Conservation (phyloP, 2,797 vertebrate genomes). For the Sebastiscus tertius region DNA sequence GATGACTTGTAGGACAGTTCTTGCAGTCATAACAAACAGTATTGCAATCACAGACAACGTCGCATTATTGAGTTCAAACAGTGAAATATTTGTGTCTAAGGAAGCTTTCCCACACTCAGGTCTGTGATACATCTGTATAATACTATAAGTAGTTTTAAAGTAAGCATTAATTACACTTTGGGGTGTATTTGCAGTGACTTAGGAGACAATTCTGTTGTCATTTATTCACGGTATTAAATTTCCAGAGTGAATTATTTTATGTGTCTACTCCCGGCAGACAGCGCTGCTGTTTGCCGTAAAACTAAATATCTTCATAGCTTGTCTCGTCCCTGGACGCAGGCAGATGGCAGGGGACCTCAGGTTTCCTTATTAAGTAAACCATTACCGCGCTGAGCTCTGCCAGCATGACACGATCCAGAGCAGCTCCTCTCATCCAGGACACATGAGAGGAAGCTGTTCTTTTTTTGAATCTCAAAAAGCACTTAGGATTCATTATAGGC, state of each 20-base stretch:
- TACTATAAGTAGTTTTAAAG: background rate
- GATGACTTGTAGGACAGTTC: background rate
- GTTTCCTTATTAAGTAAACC: slow-evolving; percentile 81
- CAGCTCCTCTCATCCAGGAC: slow-evolving; percentile 53
- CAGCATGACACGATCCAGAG: slow-evolving; percentile 70
- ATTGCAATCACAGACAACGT: background rate
- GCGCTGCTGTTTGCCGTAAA: slow-evolving; percentile 14
- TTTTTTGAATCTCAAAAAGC: slow-evolving; percentile 28
- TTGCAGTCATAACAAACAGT: background rate
- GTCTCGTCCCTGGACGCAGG: slow-evolving; percentile 43
- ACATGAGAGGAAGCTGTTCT: slow-evolving; percentile 42
- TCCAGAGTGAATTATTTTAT: slow-evolving; percentile 2
- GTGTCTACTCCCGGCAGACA: slow-evolving; percentile 2
- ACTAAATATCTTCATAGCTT: slow-evolving; percentile 21
- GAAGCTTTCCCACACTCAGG: background rate
- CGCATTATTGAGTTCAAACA: background rate
- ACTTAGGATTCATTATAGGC: background rate
- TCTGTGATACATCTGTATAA: background rate
- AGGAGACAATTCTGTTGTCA: background rate
- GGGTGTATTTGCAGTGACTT: background rate
- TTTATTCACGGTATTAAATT: background rate
- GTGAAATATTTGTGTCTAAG: background rate
- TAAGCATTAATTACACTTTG: background rate
- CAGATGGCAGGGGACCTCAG: slow-evolving; percentile 53
- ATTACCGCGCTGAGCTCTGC: slow-evolving; percentile 46